phyloP scores from a whole-genome alignment of 1,140 invertebrate genomes.

The Hydropsyche tenuis region DNA sequence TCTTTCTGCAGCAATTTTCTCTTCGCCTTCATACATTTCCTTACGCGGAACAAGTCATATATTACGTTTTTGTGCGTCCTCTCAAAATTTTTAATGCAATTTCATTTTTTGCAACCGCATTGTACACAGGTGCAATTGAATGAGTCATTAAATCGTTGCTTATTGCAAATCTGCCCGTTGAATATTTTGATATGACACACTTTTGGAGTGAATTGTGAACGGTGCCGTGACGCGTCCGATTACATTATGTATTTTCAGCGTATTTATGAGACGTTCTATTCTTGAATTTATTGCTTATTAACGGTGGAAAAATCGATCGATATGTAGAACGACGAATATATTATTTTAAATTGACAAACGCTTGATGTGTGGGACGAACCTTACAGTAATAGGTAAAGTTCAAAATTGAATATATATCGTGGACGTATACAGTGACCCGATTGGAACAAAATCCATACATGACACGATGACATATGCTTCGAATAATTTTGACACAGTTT shows the following conservation, averaged over 20 bases:
- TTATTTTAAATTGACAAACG: constrained; percentile 20
- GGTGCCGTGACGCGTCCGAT: neutral
- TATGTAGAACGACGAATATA: constrained; percentile 5
- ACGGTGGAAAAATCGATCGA: constrained; percentile 9
- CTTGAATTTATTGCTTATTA: neutral
- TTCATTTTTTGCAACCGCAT: too few species aligned
- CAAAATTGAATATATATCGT: too few species aligned
- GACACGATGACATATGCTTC: too few species aligned
- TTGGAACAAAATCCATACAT: too few species aligned
- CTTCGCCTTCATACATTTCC: neutral
- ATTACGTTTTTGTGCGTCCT: neutral
- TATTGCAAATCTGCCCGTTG: neutral
- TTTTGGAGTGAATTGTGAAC: neutral
- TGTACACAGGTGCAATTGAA: constrained; percentile 1
- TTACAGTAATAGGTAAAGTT: too few species aligned
- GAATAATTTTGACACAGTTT: too few species aligned
- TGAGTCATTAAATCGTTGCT: constrained; percentile 9
- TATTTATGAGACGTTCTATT: neutral
- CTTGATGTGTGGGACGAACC: neutral
- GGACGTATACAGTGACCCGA: too few species aligned
- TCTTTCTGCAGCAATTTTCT: neutral
- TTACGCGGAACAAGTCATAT: neutral
- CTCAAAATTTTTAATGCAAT: too few species aligned
- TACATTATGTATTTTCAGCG: neutral
- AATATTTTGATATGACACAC: constrained; percentile 24